Evolutionary conservation across 2,797 vertebrate genomes (phyloP), one percentile per base, ranked within the genome.

Genomic region (Salarias fasciatus): DNA sequence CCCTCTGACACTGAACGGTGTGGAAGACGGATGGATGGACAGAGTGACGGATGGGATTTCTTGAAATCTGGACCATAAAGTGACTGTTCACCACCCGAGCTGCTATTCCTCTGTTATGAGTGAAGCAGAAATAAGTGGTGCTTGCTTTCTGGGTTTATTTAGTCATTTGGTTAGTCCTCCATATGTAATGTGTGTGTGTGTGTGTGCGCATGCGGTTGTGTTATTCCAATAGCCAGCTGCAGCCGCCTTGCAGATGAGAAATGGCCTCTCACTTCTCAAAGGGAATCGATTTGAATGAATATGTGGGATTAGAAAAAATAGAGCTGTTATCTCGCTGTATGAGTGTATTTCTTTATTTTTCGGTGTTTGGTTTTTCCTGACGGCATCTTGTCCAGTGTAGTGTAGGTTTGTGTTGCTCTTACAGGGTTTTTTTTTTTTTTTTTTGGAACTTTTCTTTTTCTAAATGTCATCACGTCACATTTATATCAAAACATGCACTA

Each of bases 251-350:
- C 74, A 68, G 57, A 87, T 84, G 86, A 89, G 63, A 83, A 88
- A 87, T 83, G 66, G 81, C 83, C 74, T 65, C 81, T 73, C 64
- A 60, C 77, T 69, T 69, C 75, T 83, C 66, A 82, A 72, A 83
- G 80, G 66, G 79, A 87, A 83, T 86, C 69, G 63, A 85, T 88
- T 84, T 77, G 59, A 81, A 82, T 81, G 83, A 86, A 87, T 75
- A 72, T 63, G 61, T 63, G 56, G 54, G 51, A 65, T 69, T 33
- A 33, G 44, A 72, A 72, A 74, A 84, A 84, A 87, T 74, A 47
- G 52, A 84, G 75, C 56, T 50, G 77, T 83, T 78, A 67, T 63
- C 52, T 50, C 48, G 43, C 43, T 80, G 72, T 62, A 35, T 62
- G 43, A 78, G 48, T 63, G 24, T 37, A 61, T 77, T 63, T 55